These are phyloP conservation scores for Rhea americana DNA, from an alignment of 2,113 vertebrate genomes.

Conservation along the genomic window DNA sequence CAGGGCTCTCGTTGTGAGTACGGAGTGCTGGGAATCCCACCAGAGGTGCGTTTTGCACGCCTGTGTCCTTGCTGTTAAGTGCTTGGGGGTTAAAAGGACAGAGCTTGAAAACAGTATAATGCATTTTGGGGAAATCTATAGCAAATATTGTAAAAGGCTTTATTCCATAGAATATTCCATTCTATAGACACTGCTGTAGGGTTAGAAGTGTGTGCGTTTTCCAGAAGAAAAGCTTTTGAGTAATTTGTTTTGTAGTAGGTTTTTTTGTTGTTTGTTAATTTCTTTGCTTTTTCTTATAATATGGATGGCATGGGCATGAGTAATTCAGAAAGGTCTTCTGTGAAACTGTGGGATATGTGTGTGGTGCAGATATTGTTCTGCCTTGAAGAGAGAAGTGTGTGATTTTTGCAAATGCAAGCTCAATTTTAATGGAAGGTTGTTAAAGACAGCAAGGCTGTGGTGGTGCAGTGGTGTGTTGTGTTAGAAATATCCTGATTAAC, in stretches of 20 bases:
- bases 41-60: not conserved
- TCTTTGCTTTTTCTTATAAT: not conserved
- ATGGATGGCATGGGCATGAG: not conserved
- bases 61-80: not conserved
- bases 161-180: not conserved
- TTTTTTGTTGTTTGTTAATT: not conserved
- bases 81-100: not conserved
- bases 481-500: not conserved
- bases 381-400: not conserved
- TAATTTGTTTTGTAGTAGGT: fast-evolving
- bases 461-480: not conserved
- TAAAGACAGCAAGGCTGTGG: not conserved
- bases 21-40: not conserved
- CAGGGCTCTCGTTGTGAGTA: not conserved
- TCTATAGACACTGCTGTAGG: not conserved
- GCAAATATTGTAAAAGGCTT: not conserved
- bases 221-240: not conserved
- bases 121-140: not conserved
- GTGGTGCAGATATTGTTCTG: not conserved
- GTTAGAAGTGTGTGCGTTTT: not conserved
- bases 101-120: not conserved
- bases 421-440: not conserved
- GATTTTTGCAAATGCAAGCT: not conserved
- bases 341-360: not conserved
- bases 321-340: not conserved